Evolutionary conservation across 1,140 invertebrate genomes (phyloP), one percentile per base, ranked within the genome.

Genomic region (Sesamia nonagrioides): DNA sequence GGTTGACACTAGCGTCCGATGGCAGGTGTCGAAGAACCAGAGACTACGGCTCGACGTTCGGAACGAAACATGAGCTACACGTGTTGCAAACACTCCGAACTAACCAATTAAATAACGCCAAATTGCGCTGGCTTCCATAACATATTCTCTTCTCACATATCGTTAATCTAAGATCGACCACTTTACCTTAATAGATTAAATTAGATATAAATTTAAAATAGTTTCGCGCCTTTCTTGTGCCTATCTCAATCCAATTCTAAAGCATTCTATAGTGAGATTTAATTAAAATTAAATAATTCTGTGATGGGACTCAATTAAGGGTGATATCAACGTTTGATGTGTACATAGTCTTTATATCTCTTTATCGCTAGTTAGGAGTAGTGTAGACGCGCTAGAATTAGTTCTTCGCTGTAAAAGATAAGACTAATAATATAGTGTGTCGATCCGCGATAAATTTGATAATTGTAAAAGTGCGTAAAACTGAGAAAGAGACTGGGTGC

Each of bases 61-160:
- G 86, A 94, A 95, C 84, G 93, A 92, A 86, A 95, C 93, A 87
- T 95, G 89, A 92, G 86, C 89, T 85, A 81, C 81, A 82, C 82
- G 76, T 63, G 72, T 58, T 40, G 69, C 21, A 63, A 66, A 78
- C 58, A 76, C 52, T 27, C 77, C 37, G 74, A 76, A 84, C 56
- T 42, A 77, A 79, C 81, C 40, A 40, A 79, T 8, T 27, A 27
- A 77, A 17, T 21, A 81, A 90, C 89, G 93, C 93, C 93, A 95
- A 94, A 95, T 93, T 89, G 91, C 91, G 91, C 89, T 92, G 87
- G 91, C 93, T 95, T 95, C 93, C 93, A 95, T 90, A 82, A 86
- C 60, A 73, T 85, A 85, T 89, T 86, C 77, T 89, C 86, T 84
- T 91, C 86, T 89, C 89, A 88, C 93, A 94, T 94, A 94, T 95